A percentile compares a stretch with the other conserved stretches of the same genome.
Evolutionary conservation across 35 echinoderm and acorn worm genomes (phyloP).

Genomic region (Ptychodera flava): DNA sequence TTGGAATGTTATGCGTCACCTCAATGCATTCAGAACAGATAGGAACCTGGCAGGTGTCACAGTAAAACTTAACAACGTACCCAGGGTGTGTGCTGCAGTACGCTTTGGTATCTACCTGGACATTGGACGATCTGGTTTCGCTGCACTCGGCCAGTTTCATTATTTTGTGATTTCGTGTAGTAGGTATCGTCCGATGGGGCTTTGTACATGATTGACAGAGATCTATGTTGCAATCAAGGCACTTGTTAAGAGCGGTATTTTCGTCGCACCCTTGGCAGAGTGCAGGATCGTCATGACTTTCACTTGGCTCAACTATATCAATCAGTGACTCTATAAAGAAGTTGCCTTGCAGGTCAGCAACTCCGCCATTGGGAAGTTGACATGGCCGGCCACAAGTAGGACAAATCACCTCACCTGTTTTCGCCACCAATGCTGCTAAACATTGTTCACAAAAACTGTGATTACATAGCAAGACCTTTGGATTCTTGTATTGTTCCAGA

Average conservation of each 20-base stretch:
- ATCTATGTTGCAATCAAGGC: not conserved
- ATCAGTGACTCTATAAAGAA: not conserved
- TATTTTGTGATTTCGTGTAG: not conserved
- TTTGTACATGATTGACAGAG: not conserved
- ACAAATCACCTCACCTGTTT: not conserved
- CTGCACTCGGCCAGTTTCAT: not conserved
- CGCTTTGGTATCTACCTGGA: not conserved
- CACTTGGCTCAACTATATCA: not conserved
- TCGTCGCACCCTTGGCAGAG: not conserved
- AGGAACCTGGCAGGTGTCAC: not conserved
- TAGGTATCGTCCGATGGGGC: not conserved
- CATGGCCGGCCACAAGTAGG: not conserved
- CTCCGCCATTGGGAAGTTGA: not conserved
- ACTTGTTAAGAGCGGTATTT: not conserved
- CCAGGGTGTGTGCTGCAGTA: not conserved
- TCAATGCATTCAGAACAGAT: not conserved
- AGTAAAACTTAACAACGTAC: not conserved
- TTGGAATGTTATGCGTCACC: not conserved
- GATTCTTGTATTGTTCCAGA: constrained; percentile 17
- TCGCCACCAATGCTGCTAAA: not conserved
- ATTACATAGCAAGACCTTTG: constrained; percentile 22
- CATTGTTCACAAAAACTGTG: constrained; percentile 22
- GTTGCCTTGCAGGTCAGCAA: not conserved
- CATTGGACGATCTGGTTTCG: not conserved
- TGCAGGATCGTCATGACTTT: not conserved